Evolutionary conservation across 2,888 invertebrate species (phyloP), one percentile per base, ranked within the genome.

Genomic region (Drosophila niveifrons): DNA sequence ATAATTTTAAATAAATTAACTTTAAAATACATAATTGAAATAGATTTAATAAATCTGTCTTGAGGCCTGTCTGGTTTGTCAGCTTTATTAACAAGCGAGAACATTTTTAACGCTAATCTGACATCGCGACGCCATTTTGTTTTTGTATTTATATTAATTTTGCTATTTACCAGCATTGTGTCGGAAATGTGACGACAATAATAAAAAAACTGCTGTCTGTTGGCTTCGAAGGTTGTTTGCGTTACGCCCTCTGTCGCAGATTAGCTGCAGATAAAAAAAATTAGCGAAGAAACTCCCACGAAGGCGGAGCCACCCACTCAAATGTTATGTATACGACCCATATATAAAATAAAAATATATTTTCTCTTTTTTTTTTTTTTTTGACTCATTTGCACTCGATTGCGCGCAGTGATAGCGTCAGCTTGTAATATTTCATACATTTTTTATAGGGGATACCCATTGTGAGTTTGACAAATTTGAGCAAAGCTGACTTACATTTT

Each of bases 381-480:
- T 63, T 48, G 56, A 52, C 66, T 82, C 65, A 80, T 76, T 81
- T 78, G 83, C 65, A 68, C 64, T 71, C 63, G 69, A 81, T 77
- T 83, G 67, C 66, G 72, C 51, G 58, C 36, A 17, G 48, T 47
- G 69, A 69, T 68, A 80, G 47, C 62, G 64, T 71, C 69, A 73
- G 66, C 41, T 67, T 72, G 86, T 65, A 63, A 68, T 44, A 31
- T 51, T 13, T 28, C 7, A n/a, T 51, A 10, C 13, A 41, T 7
- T 41, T 2, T 13, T 7, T 11, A 8, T 8, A 13, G 39, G 39
- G 39, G 2, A 41, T 41, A 13, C 7, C 31, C 15, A n/a, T 3
- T 4, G 11, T 11, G 4, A 36, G 4, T 31, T 0, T 2, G 1
- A 31, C 36, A 36, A n/a, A 36, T 36, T 11, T 34, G 34, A 3